phyloP scores from a whole-genome alignment of 2,888 invertebrate genomes.

The Zaprionus lineosus region DNA sequence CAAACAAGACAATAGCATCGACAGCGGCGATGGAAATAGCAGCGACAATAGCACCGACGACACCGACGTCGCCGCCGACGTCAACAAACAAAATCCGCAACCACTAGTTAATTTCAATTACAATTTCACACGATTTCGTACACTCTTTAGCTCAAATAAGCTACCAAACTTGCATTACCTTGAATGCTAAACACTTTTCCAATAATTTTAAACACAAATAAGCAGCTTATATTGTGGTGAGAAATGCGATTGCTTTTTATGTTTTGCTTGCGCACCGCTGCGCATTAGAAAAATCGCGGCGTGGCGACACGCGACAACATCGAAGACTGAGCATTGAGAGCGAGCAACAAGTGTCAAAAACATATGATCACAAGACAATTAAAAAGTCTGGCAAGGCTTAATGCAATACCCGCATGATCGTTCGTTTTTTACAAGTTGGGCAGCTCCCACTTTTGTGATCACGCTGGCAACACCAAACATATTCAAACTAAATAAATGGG shows the following conservation, averaged over 20 bases:
- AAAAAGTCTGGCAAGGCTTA: constrained; percentile 23
- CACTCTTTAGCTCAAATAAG: constrained; percentile 23
- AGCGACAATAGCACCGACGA: neutral
- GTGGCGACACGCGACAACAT: constrained; percentile 51
- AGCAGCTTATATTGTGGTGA: constrained; percentile 24
- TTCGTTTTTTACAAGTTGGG: constrained; percentile 8
- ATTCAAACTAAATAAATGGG: too few relatives aligned
- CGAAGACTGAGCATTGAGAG: constrained; percentile 46
- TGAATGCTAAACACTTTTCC: constrained; percentile 29
- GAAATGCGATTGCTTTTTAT: constrained; percentile 23
- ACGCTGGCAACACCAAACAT: constrained; percentile 19
- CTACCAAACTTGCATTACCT: constrained; percentile 7
- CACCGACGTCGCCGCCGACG: constrained; percentile 19
- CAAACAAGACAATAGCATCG: constrained; percentile 23
- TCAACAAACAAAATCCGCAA: constrained; percentile 53
- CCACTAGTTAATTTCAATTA: constrained; percentile 51
- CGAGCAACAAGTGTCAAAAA: constrained; percentile 67
- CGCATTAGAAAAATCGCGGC: constrained; percentile 51
- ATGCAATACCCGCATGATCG: constrained; percentile 18
- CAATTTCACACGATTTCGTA: constrained; percentile 51
- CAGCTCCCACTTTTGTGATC: constrained; percentile 29
- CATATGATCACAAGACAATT: constrained; percentile 57
- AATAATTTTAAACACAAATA: constrained; percentile 42
- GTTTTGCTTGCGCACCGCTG: constrained; percentile 47
- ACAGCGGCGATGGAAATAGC: neutral